Percentiles rank a stretch among this genome's conserved stretches.
These are phyloP conservation scores for Meandrina meandrites DNA, from an alignment of 92 coral and sea anemone genomes.

Conservation along the genomic window DNA sequence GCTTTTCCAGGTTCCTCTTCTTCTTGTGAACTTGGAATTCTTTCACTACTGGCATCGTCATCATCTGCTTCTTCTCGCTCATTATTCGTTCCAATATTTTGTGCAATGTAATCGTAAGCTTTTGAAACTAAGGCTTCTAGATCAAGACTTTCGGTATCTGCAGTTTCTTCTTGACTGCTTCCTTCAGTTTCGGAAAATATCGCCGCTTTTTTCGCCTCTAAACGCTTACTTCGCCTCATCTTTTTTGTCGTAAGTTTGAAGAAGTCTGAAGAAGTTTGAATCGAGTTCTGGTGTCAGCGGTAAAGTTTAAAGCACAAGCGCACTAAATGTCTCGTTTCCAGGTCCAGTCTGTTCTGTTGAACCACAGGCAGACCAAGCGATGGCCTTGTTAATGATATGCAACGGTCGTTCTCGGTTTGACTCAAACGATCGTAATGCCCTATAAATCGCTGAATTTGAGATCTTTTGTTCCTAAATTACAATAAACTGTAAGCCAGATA, in stretches of 20 bases:
- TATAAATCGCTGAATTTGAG: no score
- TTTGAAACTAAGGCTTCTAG: constrained; percentile 31
- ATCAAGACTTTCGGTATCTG: constrained; percentile 14
- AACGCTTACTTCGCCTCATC: constrained; percentile 50
- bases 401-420: no score
- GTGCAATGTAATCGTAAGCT: constrained; percentile 22
- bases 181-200: constrained; percentile 21
- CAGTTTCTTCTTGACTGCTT: constrained; percentile 33
- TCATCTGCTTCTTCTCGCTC: not conserved
- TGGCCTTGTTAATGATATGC: no score
- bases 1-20: not conserved
- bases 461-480: no score
- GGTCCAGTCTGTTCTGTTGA: no score
- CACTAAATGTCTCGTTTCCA: not conserved
- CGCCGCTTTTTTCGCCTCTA: constrained; percentile 33
- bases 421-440: no score
- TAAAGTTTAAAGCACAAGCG: not conserved
- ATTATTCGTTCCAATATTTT: constrained; percentile 19
- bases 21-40: constrained; percentile 15
- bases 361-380: no score
- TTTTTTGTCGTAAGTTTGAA: no score
- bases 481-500: no score
- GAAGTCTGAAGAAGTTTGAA: not conserved
- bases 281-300: not conserved
- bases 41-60: not conserved